Base-by-base conservation (phyloP, 2,797 vertebrate species). In the Myotis vivesi region DNA sequence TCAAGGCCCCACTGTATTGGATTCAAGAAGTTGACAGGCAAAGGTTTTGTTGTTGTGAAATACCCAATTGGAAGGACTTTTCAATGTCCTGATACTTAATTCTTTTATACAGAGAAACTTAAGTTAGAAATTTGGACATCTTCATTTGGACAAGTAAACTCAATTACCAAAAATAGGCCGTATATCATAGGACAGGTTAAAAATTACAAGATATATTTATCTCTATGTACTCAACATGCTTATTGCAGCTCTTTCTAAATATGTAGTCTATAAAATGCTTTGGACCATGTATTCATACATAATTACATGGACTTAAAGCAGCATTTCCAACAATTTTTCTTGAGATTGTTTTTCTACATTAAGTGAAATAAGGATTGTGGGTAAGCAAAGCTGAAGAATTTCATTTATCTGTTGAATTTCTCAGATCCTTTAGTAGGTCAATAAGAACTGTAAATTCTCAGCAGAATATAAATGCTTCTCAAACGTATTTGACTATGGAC, bases 31-130 rank as follows among this genome's bases (percentile, higher is more conserved):
- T 46, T 25, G 7, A 79, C 8, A 90, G 57, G 36, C 46, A 82
- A 28, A 25, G 62, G 30, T 46, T 57, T 46, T 89, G 6, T 69
- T 81, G 38, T 51, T 91, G 10, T 71, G 10, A 85, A 85, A 92
- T 51, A 36, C 30, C 28, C 73, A 80, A 76, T 17, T 82, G 15
- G 69, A 85, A 93, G 82, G 30, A 64, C 16, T 0, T 89, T 92
- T 95, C 28, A 69, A 84, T 87, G 72, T 94, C 44, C 46, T 66
- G n/a, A 91, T 89, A 94, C 9, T 69, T 77, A 9, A 28, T 62
- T 10, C 10, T 83, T 91, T 92, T 87, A 49, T 79, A 86, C 44
- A 62, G 44, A 79, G 7, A 87, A 76, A 87, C 12, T 66, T 84
- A 86, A 76, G 49, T 86, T 82, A 68, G 41, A 94, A 81, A 72